Percentiles rank a stretch among this genome's conserved stretches.
These are phyloP conservation scores for Tonatia bakeri DNA, from an alignment of 2,113 vertebrate species.

Conservation along the genomic window DNA sequence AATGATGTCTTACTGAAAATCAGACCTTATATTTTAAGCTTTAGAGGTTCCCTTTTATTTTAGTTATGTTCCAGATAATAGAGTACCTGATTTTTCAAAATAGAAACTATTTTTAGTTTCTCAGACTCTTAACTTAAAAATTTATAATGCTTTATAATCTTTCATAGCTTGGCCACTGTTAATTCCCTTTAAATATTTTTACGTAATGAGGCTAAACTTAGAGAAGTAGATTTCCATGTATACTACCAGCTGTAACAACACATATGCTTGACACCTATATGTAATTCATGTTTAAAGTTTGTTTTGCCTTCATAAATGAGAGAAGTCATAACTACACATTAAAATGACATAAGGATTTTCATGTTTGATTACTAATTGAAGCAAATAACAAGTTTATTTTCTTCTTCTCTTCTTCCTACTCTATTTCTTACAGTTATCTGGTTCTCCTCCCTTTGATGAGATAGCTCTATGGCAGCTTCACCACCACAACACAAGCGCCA, in stretches of 20 bases:
- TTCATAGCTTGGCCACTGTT: background rate
- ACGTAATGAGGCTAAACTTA: background rate
- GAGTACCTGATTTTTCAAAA: background rate
- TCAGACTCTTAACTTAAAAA: background rate
- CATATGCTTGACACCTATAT: background rate
- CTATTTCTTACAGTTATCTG: background rate
- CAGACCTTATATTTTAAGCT: background rate
- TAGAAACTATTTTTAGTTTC: background rate
- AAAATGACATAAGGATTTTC: background rate
- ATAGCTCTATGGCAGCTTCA: constrained; percentile 87
- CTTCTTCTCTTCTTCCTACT: background rate
- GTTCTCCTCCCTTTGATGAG: background rate
- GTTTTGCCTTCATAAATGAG: background rate
- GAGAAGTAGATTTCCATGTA: background rate
- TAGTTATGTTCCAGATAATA: background rate
- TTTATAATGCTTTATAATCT: background rate
- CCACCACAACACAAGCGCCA: constrained; percentile 92
- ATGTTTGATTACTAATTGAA: background rate
- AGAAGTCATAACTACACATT: constrained; percentile 53
- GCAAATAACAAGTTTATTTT: background rate
- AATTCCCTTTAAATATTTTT: constrained; percentile 1
- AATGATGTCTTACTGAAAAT: background rate
- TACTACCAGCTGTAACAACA: constrained; percentile 19
- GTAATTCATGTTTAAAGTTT: constrained; percentile 16
- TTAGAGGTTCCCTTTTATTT: background rate